Evolutionary conservation across 2,888 invertebrate species (phyloP).

Genomic region (Zeuzera pyrina): DNA sequence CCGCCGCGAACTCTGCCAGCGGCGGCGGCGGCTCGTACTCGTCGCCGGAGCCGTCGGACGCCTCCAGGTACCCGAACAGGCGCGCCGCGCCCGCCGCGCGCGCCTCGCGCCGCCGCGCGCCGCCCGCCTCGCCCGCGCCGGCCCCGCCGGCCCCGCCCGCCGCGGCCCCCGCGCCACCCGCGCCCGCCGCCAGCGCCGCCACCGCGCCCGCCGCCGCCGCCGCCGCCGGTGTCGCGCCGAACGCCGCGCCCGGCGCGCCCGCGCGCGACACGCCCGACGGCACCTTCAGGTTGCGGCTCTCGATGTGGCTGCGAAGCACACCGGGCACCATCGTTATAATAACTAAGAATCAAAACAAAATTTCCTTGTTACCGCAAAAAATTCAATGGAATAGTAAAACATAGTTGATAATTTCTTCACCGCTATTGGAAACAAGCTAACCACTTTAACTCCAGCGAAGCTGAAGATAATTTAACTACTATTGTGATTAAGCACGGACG

Average conservation of each 20-base stretch:
- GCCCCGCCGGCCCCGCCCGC: constrained; percentile 10
- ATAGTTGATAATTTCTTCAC: no score
- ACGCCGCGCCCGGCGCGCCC: constrained; percentile 29
- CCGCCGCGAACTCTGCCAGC: constrained; percentile 30
- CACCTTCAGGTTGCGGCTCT: constrained; percentile 74
- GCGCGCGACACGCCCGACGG: constrained; percentile 54
- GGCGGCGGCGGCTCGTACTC: constrained; percentile 49
- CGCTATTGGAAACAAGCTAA: no score
- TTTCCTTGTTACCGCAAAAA: no score
- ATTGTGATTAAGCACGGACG: no score
- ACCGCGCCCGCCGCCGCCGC: constrained; percentile 23
- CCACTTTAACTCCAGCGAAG: no score
- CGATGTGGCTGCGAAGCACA: constrained; percentile 65
- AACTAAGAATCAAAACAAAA: no score
- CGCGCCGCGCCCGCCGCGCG: constrained; percentile 74
- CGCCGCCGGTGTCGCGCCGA: constrained; percentile 34
- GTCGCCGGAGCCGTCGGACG: constrained; percentile 79
- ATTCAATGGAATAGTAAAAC: no score
- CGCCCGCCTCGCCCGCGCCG: constrained; percentile 12
- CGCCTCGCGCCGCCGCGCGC: constrained; percentile 21
- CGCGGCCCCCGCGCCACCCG: constrained; percentile 25
- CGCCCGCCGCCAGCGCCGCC: constrained; percentile 29
- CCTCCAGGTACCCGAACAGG: constrained; percentile 82
- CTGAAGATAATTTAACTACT: no score
- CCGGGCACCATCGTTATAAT: no score